Base-by-base conservation (phyloP, 2,888 invertebrate genomes). In the Ophraella communa region DNA sequence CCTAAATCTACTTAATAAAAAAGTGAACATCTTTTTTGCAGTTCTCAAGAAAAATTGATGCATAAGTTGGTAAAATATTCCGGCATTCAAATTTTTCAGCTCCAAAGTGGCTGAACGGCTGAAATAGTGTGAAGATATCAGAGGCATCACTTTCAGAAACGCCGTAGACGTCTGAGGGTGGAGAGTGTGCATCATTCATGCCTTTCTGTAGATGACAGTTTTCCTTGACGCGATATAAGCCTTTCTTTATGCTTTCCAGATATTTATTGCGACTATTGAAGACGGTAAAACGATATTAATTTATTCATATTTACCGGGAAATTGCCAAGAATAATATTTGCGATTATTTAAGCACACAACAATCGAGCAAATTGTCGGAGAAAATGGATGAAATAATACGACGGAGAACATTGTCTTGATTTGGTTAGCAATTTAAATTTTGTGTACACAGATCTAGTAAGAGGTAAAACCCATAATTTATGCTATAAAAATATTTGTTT, bases 171-270 rank as follows among this genome's bases (percentile, higher is more conserved):
- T 68, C 69, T 68, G 68, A 70, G 71, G 73, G 76, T 73, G 76
- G 71, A 74, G 76, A 74, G 73, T 71, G 69, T 66, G 68, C 79
- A 79, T 79, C 78, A 78, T 74, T 79, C 78, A 78, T 73, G 71
- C 71, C 72, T 68, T 73, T 72, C 78, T 79, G 78, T 73, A 74
- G 73, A 75, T 78, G 79, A 79, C 79, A 79, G 77, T 73, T 69
- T 70, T 70, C 74, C 73, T 73, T 78, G 77, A 78, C 77, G 72
- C 69, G 75, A 74, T 77, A 77, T 78, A 74, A 77, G 73, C 72
- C 74, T 73, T 74, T 77, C 74, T 77, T 76, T 76, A 66, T 68
- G 68, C 68, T 44, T 57, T 61, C 71, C 62, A 73, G 76, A 77
- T 77, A 78, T 78, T 76, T 76, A 76, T 76, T 76, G 73, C 73